Percentiles rank a stretch among this genome's conserved stretches.
Conservation (phyloP, 2,888 invertebrate genomes). For the Augochlorella aurata region DNA sequence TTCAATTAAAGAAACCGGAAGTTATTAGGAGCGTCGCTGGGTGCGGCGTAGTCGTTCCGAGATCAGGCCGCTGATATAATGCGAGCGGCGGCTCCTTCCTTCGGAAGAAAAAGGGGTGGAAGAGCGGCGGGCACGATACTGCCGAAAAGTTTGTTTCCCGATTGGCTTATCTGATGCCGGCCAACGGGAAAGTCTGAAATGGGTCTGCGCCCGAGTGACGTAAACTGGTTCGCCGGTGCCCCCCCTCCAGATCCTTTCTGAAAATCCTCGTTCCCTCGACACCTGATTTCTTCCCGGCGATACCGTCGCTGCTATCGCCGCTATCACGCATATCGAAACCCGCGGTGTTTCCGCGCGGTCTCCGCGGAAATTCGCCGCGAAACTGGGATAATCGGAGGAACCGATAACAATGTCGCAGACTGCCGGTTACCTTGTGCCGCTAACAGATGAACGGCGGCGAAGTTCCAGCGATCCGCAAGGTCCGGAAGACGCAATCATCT, state of each 20-base stretch:
- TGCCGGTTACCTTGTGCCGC: not conserved
- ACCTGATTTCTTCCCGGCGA: constrained; percentile 66
- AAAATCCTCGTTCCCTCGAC: constrained; percentile 64
- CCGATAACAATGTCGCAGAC: constrained; percentile 9
- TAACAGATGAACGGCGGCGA: constrained; percentile 42
- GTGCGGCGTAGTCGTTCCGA: constrained; percentile 51
- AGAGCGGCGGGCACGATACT: constrained; percentile 56
- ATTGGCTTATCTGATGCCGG: constrained; percentile 71
- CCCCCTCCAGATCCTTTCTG: constrained; percentile 6
- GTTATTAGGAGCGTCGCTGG: constrained; percentile 64
- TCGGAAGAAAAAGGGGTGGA: constrained; percentile 44
- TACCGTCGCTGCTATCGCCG: constrained; percentile 55
- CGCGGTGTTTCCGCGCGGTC: constrained; percentile 53
- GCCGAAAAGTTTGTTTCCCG: constrained; percentile 72
- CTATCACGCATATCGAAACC: constrained; percentile 59
- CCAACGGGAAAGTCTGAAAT: constrained; percentile 67
- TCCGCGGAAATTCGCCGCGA: constrained; percentile 3
- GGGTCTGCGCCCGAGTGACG: constrained; percentile 62
- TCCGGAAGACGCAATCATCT: constrained; percentile 63
- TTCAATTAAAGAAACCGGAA: constrained; percentile 69
- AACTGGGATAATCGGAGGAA: not conserved
- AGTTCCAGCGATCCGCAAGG: constrained; percentile 52
- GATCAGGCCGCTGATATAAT: constrained; percentile 66
- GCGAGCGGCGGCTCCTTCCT: constrained; percentile 52
- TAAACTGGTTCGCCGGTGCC: constrained; percentile 60